Evolutionary conservation across 2,888 invertebrate genomes (phyloP).

Genomic region (Leptopilina drosophilae): DNA sequence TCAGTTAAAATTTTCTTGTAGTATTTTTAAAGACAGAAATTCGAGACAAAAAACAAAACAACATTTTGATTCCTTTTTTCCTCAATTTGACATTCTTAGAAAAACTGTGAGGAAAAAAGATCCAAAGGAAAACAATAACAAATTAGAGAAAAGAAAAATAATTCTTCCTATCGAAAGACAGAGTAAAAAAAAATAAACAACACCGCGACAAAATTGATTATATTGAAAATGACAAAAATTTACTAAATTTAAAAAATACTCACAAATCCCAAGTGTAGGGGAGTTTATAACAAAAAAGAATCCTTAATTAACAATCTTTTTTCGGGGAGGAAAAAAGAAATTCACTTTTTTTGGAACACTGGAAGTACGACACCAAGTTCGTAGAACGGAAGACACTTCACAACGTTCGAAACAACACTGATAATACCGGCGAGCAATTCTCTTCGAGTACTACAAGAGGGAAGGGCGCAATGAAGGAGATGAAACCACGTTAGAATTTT

Average conservation of each 20-base stretch:
- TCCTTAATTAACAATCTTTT: not conserved
- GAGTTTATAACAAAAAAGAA: not conserved
- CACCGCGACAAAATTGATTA: not conserved
- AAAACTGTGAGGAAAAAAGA: no score
- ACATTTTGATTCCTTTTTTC: no score
- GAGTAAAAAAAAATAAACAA: not conserved
- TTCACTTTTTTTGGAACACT: constrained; percentile 14
- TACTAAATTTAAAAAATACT: not conserved
- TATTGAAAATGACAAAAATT: not conserved
- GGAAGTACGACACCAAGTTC: not conserved
- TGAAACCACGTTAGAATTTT: constrained; percentile 16
- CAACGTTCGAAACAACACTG: constrained; percentile 38
- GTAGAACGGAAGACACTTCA: constrained; percentile 26
- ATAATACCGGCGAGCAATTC: constrained; percentile 35
- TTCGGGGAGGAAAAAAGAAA: not conserved
- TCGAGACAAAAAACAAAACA: no score
- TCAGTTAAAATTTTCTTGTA: no score
- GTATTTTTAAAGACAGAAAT: no score
- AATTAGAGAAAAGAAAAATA: no score
- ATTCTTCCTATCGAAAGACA: no score
- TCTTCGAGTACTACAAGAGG: constrained; percentile 30
- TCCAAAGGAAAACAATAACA: no score
- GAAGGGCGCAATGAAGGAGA: constrained; percentile 37
- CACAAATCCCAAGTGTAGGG: not conserved
- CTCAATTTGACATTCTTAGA: no score